Conservation (phyloP, 2,113 vertebrate species). For the Verasper variegatus region DNA sequence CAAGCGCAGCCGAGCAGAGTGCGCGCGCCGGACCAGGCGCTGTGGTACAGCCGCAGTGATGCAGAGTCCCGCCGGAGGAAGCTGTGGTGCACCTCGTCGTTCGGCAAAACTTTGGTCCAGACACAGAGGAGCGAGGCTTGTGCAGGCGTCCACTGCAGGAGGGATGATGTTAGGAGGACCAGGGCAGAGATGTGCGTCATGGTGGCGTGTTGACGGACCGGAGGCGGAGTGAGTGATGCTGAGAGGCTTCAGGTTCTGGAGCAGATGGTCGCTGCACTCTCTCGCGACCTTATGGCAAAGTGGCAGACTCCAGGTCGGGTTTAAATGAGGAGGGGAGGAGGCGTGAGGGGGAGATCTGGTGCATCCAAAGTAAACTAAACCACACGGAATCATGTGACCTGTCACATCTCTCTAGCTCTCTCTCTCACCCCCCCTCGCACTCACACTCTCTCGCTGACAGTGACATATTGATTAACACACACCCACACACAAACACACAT, state of each 20-base stretch:
- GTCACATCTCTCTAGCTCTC: slow-evolving; percentile 11
- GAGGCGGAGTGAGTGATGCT: not conserved
- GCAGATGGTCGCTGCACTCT: not conserved
- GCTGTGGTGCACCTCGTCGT: slow-evolving; percentile 54
- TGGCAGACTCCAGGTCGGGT: slow-evolving; percentile 16
- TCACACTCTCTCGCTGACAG: not conserved
- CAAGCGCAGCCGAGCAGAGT: slow-evolving; percentile 74
- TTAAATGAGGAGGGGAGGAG: slow-evolving; percentile 43
- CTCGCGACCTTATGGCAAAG: not conserved
- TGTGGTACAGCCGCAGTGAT: slow-evolving; percentile 74
- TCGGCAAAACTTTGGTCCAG: slow-evolving; percentile 44
- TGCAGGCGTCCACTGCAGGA: slow-evolving; percentile 14
- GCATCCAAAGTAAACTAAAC: slow-evolving; percentile 36
- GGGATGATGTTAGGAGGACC: slow-evolving; percentile 11
- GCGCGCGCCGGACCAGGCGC: slow-evolving; percentile 74
- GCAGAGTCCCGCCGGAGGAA: slow-evolving; percentile 69
- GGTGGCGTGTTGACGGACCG: not conserved
- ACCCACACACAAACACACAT: not conserved
- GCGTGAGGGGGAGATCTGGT: not conserved
- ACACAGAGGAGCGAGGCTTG: slow-evolving; percentile 65
- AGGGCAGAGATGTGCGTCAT: slow-evolving; percentile 57
- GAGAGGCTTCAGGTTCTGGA: not conserved
- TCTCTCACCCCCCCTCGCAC: not conserved
- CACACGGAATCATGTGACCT: slow-evolving; percentile 50
- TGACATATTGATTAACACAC: slow-evolving; percentile 22